Base-by-base conservation (phyloP, 2,113 vertebrate species). In the Phaethornis superciliosus region DNA sequence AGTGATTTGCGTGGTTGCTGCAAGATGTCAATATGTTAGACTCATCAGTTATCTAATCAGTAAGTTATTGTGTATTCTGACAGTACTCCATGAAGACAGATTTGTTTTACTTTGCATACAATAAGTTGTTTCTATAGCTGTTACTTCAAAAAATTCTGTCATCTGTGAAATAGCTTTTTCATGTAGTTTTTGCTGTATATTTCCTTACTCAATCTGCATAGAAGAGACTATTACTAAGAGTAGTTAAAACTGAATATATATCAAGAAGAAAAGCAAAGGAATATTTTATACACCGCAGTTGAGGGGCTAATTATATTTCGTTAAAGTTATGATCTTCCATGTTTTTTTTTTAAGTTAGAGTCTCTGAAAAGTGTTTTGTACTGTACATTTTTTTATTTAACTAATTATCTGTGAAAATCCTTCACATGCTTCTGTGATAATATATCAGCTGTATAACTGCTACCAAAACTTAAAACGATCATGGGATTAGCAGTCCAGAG, bases 21-120 rank as follows among this genome's bases (percentile, higher is more conserved):
- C 65, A 64, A 85, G 83, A 91, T 90, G 49, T 95, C 94, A 91
- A 54, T 94, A 91, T 83, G 60, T 77, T 94, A 85, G 69, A 47
- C 32, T 85, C 51, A 40, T 91, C 72, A 86, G 4, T 89, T 95
- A 84, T 91, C 81, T 86, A 79, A 47, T 94, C 81, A 86, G 69
- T 26, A 82, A 69, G 54, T 80, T 90, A 49, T 87, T 95, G 81
- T 74, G 62, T 94, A 74, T 92, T 94, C 75, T 97, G 85, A 92
- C 80, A 94, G 52, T 94, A 23, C 37, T 84, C 33, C n/a, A 8
- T 40, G 35, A 95, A 85, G 63, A 94, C 85, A 96, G 95, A 93
- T 89, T 90, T 79, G 91, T 85, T 92, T 96, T 96, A 67, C 79
- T 94, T 88, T 94, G 82, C 83, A 76, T 95, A 90, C 75, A 94